Base-by-base conservation (phyloP, 2,797 vertebrate genomes). In the Micropoecilia bifurca region DNA sequence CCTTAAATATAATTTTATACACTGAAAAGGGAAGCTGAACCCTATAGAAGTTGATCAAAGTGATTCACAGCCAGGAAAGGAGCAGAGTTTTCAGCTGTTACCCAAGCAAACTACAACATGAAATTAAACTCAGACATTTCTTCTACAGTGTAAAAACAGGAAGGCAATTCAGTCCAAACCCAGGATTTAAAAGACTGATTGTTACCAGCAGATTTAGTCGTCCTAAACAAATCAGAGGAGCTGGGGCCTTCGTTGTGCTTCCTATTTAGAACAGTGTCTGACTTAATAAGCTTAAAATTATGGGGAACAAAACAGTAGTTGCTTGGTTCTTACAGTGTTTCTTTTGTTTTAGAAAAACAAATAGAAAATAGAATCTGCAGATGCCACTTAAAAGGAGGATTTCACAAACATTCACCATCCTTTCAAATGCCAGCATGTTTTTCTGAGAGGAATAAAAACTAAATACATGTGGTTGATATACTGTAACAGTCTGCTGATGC, bases 361-460 rank as follows among this genome's bases (percentile, higher is more conserved):
- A 77, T 43, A 87, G 84, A 85, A 89, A 82, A 89, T 83, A 88
- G 1, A 82, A 87, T 73, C 55, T 74, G 20, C 66, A 43, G 57
- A 78, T 57, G 61, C n/a, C 45, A 47, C 73, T 66, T 66, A 77
- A 84, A 82, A 84, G 77, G 79, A 88, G 84, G 59, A 89, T 78
- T 69, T 89, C 80, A 86, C 82, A 88, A 79, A 89, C 87, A 86
- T 85, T 91, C 86, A 82, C 75, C 82, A 87, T 87, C 89, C 88
- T 63, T 78, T 87, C 59, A 81, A 73, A 55, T 74, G 39, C 81
- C 85, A 78, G 45, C 25, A 6, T 75, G 78, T 75, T 85, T 66
- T 77, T 83, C 71, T 71, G 63, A 73, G 80, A 53, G 57, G 69
- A 80, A 71, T 53, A 53, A 77, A 73, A 84, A 55, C 80, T 80